Evolutionary conservation across 2,888 invertebrate species (phyloP), one percentile per base, ranked within the genome.

Genomic region (Protophormia terraenovae): DNA sequence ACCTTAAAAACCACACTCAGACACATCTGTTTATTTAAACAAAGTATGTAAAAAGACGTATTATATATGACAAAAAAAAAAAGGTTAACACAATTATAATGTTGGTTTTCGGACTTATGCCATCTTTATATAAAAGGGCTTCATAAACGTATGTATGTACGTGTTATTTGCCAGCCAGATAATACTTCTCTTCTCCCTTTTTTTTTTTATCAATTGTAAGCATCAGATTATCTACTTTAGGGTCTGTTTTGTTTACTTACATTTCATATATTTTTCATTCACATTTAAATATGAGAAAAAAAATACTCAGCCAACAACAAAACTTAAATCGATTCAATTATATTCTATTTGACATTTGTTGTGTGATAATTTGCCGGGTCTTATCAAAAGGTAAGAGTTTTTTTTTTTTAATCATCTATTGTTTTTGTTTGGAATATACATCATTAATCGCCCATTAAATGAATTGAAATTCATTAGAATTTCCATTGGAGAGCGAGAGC

Each of bases 201-300:
- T n/a, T n/a, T n/a, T n/a, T n/a, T n/a, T 78, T 81, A 85, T 85
- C 84, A 62, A 58, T 81, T 55, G 29, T 38, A 35, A 35, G 47
- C 69, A 85, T 78, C 81, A 64, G 84, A 85, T 85, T 78, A 85
- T 85, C 84, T 81, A 1, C 32, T 67, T 50, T 71, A 67, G 53
- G 77, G 67, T 67, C 35, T n/a, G 10, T 67, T 75, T 67, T 62
- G 14, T 16, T 58, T n/a, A n/a, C n/a, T n/a, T n/a, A n/a, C n/a
- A n/a, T n/a, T n/a, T n/a, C n/a, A n/a, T n/a, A n/a, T 73, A 53
- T 38, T 71, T 45, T 58, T 50, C 38, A 58, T 72, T 72, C 47
- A 38, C 71, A 66, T 60, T 73, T 53, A 58, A 60, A 66, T 62
- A 8, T 0, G n/a, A n/a, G n/a, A n/a, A n/a, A n/a, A n/a, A n/a